These are phyloP conservation scores for Gavialis gangeticus DNA, from an alignment of 2,113 vertebrate genomes.

Conservation along the genomic window DNA sequence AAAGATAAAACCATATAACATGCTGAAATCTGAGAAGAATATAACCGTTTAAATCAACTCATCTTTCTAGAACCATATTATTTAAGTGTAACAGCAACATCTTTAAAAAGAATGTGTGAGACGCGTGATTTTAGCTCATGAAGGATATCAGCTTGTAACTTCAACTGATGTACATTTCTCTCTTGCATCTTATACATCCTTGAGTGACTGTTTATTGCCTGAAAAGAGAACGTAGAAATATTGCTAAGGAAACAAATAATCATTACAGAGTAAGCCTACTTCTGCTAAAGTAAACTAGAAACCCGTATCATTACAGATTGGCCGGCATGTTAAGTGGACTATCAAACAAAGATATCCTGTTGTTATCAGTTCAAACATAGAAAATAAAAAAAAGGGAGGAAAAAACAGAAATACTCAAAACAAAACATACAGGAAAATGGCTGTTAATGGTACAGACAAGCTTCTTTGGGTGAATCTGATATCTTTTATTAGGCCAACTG, in stretches of 20 bases:
- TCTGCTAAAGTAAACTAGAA: not conserved
- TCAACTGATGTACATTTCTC: not conserved
- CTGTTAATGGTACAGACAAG: not conserved
- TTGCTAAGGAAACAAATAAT: not conserved
- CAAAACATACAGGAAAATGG: not conserved
- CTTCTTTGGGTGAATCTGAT: no score
- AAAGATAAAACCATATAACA: not conserved
- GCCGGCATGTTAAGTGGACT: not conserved
- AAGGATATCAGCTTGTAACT: not conserved
- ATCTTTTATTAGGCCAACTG: no score
- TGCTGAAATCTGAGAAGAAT: not conserved
- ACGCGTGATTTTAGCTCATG: not conserved
- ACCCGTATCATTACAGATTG: not conserved
- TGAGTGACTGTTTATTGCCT: not conserved
- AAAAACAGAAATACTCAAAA: not conserved
- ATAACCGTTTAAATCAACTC: not conserved
- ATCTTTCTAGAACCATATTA: not conserved
- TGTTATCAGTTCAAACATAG: rapidly evolving
- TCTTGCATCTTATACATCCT: not conserved
- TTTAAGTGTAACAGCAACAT: not conserved
- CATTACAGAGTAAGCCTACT: not conserved
- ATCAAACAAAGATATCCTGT: not conserved
- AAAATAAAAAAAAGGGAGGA: not conserved
- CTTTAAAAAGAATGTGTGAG: not conserved
- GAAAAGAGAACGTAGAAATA: not conserved